These are phyloP conservation scores for Sebastes steindachneri DNA, from an alignment of 2,797 vertebrate genomes.

Conservation along the genomic window DNA sequence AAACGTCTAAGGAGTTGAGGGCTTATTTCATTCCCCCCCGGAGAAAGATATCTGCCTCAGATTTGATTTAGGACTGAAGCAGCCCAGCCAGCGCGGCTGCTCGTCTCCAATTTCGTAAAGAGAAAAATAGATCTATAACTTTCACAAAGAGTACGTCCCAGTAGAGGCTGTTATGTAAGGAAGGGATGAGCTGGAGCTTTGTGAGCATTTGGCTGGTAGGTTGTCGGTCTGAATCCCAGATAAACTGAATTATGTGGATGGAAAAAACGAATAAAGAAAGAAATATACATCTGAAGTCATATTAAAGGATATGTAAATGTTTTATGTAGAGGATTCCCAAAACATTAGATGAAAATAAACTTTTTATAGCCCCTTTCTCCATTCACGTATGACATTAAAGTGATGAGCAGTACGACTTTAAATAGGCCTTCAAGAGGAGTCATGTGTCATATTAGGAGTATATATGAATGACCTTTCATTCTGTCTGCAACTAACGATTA, in stretches of 20 bases:
- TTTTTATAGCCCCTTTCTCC: not conserved
- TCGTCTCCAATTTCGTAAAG: slow-evolving; percentile 17
- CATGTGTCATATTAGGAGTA: not conserved
- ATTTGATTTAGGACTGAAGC: slow-evolving; percentile 39
- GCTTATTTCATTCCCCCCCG: slow-evolving; percentile 30
- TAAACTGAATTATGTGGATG: not conserved
- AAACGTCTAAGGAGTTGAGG: slow-evolving; percentile 35
- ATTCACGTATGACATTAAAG: not conserved
- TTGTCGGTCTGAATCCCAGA: not conserved
- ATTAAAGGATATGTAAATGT: not conserved
- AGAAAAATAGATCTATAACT: slow-evolving; percentile 46
- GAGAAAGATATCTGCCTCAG: slow-evolving; percentile 34
- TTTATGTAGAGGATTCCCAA: not conserved
- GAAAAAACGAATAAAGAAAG: not conserved
- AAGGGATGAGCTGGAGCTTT: not conserved
- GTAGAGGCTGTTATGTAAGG: not conserved
- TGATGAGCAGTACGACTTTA: not conserved
- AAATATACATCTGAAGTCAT: not conserved
- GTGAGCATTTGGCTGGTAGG: not conserved
- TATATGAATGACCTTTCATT: not conserved
- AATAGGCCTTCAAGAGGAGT: not conserved
- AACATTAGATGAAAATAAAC: not conserved
- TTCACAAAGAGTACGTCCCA: not conserved
- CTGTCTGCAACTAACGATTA: not conserved
- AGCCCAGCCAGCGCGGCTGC: not conserved